phyloP scores from a whole-genome alignment of 2,113 vertebrate species.

The Catharus bicknelli region DNA sequence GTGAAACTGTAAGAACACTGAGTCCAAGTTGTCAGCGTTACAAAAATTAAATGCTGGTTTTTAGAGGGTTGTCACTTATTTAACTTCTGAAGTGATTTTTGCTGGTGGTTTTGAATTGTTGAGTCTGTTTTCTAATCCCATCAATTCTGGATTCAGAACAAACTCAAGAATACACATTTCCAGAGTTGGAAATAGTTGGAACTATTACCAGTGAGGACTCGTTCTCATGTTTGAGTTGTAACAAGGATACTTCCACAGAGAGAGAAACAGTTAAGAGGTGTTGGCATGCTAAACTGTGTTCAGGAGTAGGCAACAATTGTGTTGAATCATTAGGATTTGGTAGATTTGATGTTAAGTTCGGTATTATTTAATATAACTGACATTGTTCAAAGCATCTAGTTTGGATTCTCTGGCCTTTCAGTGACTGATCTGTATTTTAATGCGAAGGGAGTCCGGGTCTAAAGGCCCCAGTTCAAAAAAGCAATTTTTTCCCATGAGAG shows the following conservation, averaged over 20 bases:
- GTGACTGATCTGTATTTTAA: not conserved
- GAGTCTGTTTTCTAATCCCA: not conserved
- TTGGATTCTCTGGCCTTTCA: not conserved
- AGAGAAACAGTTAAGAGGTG: not conserved
- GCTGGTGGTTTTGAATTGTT: not conserved
- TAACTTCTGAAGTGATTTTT: not conserved
- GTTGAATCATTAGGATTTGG: not conserved
- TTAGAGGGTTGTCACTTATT: not conserved
- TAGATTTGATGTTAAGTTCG: not conserved
- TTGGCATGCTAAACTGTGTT: not conserved
- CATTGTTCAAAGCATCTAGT: not conserved
- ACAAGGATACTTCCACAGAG: not conserved
- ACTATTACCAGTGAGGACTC: not conserved
- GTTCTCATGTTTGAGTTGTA: not conserved
- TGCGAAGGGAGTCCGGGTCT: not conserved
- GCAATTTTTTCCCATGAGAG: not conserved
- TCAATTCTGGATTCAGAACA: not conserved
- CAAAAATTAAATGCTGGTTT: not conserved
- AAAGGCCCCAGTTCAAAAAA: not conserved
- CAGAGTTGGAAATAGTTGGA: not conserved
- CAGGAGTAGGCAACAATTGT: not conserved
- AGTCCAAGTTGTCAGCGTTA: not conserved
- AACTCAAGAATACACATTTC: not conserved
- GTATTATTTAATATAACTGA: not conserved
- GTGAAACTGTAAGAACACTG: not conserved